Conservation (phyloP, 2,888 invertebrate species). For the Cerastis leucographa region DNA sequence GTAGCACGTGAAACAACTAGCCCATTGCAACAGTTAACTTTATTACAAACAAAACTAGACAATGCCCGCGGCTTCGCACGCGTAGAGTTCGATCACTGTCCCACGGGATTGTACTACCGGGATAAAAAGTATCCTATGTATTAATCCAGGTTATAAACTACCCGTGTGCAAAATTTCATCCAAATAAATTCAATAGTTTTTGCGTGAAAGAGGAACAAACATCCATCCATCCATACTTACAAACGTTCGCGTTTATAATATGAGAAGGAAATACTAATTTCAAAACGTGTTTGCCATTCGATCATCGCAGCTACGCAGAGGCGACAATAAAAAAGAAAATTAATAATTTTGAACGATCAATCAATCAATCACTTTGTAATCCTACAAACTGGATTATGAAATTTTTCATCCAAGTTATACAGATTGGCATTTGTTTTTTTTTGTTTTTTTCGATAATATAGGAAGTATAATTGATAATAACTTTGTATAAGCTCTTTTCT, state of each 20-base stretch:
- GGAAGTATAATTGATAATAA: neutral
- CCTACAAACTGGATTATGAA: slow-evolving; percentile 13
- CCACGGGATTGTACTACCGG: no score
- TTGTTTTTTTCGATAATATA: neutral
- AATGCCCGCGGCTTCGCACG: no score
- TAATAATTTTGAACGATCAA: slow-evolving; percentile 34
- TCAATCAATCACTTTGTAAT: slow-evolving; percentile 53
- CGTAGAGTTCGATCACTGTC: no score
- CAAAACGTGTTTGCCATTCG: slow-evolving; percentile 9
- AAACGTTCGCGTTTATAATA: no score
- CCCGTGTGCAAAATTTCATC: no score
- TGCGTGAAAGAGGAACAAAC: no score
- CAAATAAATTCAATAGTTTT: no score
- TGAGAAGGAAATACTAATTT: slow-evolving; percentile 1
- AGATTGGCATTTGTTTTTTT: neutral
- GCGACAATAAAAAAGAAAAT: slow-evolving; percentile 4
- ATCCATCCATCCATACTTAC: no score
- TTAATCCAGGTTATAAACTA: no score
- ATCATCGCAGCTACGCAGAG: slow-evolving; percentile 20
- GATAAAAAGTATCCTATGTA: no score
- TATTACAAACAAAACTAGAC: no score
- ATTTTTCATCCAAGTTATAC: neutral
- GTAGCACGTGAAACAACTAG: neutral
- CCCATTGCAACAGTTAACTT: neutral
- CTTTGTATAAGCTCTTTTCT: no score